A percentile compares a stretch with the other conserved stretches of the same genome.
phyloP scores from a whole-genome alignment of 2,888 invertebrate species.

The Lasioglossum leucozonium region DNA sequence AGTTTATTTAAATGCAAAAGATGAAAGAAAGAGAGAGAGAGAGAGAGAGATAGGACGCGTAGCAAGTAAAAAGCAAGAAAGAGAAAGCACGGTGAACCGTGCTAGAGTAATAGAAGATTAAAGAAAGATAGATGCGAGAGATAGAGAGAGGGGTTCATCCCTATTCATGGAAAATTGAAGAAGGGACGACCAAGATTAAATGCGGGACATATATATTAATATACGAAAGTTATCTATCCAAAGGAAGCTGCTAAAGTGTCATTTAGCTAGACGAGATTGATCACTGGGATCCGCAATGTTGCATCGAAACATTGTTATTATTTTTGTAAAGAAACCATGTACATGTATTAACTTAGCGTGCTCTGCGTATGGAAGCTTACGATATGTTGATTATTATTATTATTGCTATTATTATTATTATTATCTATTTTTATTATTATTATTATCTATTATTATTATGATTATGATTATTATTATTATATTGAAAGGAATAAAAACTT shows the following conservation, averaged over 20 bases:
- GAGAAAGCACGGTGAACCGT: background rate
- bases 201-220: conserved; percentile 38
- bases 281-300: conserved; percentile 79
- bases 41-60: conserved; percentile 5
- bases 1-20: conserved; percentile 66
- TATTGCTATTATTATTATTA: conserved; percentile 81
- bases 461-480: conserved; percentile 66
- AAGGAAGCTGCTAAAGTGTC: conserved; percentile 67
- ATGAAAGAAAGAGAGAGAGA: conserved; percentile 16
- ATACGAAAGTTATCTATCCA: conserved; percentile 62
- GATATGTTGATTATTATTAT: conserved; percentile 82
- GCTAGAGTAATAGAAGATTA: conserved; percentile 14
- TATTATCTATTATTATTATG: conserved; percentile 68
- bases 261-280: conserved; percentile 71
- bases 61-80: background rate
- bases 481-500: conserved; percentile 78
- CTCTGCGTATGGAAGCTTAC: conserved; percentile 82
- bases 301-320: conserved; percentile 81
- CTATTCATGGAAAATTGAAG: background rate
- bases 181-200: conserved; percentile 20
- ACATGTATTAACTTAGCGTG: conserved; percentile 81
- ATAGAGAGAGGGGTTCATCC: background rate
- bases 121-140: conserved; percentile 13
- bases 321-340: conserved; percentile 81
- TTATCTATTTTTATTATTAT: conserved; percentile 80